phyloP scores from a whole-genome alignment of 64 coral and sea anemone genomes.

The Hydrozoanthus tunicans region DNA sequence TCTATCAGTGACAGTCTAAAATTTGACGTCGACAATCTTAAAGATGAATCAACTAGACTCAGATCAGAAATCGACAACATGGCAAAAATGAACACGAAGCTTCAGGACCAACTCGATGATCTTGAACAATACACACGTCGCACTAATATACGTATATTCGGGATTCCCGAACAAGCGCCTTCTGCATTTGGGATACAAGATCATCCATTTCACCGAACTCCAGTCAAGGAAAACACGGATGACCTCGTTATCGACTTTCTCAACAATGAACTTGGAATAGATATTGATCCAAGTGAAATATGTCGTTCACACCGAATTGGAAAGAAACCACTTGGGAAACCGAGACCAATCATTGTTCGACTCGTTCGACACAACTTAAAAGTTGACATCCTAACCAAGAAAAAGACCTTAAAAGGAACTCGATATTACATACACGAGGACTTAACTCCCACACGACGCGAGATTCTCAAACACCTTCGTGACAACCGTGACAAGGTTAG shows the following conservation, averaged over 20 bases:
- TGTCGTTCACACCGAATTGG: slow-evolving; percentile 27
- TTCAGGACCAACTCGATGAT: background rate
- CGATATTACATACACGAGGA: background rate
- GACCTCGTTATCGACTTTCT: slow-evolving; percentile 44
- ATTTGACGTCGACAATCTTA: slow-evolving; percentile 7
- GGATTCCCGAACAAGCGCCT: background rate
- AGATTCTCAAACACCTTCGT: background rate
- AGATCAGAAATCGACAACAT: slow-evolving; percentile 26
- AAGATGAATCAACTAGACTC: slow-evolving; percentile 15
- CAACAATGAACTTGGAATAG: slow-evolving; percentile 23
- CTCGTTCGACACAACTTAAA: background rate
- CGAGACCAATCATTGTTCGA: slow-evolving; percentile 32
- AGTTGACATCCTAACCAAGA: slow-evolving; percentile 19
- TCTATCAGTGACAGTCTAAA: slow-evolving; percentile 23
- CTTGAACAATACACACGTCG: slow-evolving; percentile 22
- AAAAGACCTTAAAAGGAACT: slow-evolving; percentile 14
- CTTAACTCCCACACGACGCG: background rate
- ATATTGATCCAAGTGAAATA: slow-evolving; percentile 35
- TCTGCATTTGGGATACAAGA: background rate
- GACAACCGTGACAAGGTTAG: slow-evolving; percentile 5
- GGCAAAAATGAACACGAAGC: slow-evolving; percentile 19
- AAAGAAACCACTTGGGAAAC: slow-evolving; percentile 27
- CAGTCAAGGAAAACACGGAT: slow-evolving; percentile 35
- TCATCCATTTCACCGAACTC: slow-evolving; percentile 1
- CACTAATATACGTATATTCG: slow-evolving; percentile 6